Evolutionary conservation across 2,797 vertebrate species (phyloP).

Genomic region (Amniataba percoides): DNA sequence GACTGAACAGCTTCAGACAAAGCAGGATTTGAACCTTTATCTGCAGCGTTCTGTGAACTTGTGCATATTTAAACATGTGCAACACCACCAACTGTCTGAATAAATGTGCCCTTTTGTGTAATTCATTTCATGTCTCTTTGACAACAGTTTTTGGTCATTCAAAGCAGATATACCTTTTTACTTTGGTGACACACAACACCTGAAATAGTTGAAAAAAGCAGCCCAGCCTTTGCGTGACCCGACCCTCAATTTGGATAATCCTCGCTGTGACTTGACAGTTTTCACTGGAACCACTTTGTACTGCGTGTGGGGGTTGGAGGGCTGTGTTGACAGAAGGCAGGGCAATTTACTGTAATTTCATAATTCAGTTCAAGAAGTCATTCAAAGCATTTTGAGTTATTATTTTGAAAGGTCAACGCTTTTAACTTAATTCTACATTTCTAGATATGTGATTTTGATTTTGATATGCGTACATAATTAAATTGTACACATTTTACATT

Average conservation of each 20-base stretch:
- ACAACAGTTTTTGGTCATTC: not conserved
- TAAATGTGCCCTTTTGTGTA: not conserved
- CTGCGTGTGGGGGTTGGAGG: not conserved
- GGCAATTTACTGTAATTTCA: conserved; percentile 39
- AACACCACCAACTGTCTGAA: not conserved
- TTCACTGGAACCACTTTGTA: too few species aligned
- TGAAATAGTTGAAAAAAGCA: not conserved
- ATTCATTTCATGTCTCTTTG: not conserved
- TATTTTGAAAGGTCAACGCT: conserved; percentile 16
- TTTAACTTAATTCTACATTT: not conserved
- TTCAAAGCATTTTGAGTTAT: not conserved
- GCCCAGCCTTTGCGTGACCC: too few species aligned
- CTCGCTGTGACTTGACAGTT: too few species aligned
- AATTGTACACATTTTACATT: not conserved
- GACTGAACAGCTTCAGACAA: too few species aligned
- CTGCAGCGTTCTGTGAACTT: too few species aligned
- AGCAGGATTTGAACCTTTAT: too few species aligned
- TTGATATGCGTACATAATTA: too few species aligned
- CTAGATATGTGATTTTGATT: not conserved
- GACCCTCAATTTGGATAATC: too few species aligned
- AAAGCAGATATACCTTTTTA: not conserved
- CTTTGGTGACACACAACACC: too few species aligned
- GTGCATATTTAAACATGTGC: not conserved
- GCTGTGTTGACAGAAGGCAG: not conserved
- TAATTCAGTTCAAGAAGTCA: conserved; percentile 34